Conservation (phyloP, 2,113 vertebrate genomes). For the Gallinago jamesoni region DNA sequence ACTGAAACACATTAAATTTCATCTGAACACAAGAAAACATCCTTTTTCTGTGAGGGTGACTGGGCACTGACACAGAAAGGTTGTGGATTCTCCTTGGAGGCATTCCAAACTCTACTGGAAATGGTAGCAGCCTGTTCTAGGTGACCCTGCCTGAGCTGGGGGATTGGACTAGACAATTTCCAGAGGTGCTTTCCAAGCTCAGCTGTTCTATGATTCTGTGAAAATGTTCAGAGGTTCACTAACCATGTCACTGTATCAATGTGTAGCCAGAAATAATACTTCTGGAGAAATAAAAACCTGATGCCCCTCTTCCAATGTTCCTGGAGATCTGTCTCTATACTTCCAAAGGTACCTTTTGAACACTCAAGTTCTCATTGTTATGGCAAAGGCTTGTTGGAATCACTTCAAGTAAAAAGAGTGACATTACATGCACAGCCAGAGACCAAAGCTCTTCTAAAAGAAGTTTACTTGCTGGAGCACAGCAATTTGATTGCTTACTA, state of each 20-base stretch:
- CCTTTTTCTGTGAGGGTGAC: not conserved
- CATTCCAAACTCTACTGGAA: not conserved
- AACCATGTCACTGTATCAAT: not conserved
- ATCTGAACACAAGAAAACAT: not conserved
- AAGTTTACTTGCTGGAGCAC: not conserved
- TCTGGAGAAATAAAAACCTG: not conserved
- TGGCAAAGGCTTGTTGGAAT: not conserved
- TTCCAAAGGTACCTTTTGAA: not conserved
- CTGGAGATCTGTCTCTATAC: not conserved
- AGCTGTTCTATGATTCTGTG: not conserved
- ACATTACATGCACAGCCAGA: not conserved
- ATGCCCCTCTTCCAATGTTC: not conserved
- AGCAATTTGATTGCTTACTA: not conserved
- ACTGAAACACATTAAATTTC: not conserved
- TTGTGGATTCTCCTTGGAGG: not conserved
- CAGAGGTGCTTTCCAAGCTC: not conserved
- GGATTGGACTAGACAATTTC: not conserved
- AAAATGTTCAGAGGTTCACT: not conserved
- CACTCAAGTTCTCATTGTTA: not conserved
- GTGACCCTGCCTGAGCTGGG: not conserved
- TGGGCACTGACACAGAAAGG: not conserved
- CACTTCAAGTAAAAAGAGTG: not conserved
- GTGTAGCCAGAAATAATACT: not conserved
- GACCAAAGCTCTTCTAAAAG: not conserved
- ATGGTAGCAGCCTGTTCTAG: fast-evolving